Conservation (phyloP, 2,888 invertebrate genomes). For the Cephus pulcher region DNA sequence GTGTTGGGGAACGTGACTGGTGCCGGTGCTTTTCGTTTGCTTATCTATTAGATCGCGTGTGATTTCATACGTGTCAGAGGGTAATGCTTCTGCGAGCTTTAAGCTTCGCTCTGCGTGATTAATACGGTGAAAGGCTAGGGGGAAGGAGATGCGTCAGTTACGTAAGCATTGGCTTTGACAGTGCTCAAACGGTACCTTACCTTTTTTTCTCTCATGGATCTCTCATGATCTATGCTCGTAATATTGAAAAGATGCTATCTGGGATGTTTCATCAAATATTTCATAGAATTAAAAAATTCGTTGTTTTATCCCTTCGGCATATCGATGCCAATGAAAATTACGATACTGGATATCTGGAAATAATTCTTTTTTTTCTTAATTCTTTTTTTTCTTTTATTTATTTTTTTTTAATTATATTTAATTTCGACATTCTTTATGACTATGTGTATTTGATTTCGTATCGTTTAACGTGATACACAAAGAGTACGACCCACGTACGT, state of each 20-base stretch:
- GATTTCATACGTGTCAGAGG: background rate
- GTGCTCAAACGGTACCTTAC: background rate
- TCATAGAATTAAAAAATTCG: background rate
- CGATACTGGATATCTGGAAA: background rate
- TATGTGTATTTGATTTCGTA: background rate
- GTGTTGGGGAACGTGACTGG: background rate
- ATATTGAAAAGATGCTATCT: background rate
- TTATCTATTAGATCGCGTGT: background rate
- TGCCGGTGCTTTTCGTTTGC: background rate
- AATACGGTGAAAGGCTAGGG: background rate
- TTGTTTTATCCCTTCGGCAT: too few species aligned
- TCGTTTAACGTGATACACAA: background rate
- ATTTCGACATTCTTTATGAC: background rate
- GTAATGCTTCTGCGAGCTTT: background rate
- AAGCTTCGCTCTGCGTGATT: background rate
- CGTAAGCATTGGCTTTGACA: background rate
- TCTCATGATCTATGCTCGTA: background rate
- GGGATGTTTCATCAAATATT: background rate
- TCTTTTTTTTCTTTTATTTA: too few species aligned
- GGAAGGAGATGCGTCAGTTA: background rate
- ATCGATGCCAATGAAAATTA: too few species aligned
- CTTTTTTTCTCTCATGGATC: background rate
- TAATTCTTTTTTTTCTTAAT: too few species aligned
- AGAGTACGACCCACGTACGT: background rate
- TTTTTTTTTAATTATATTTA: background rate